Percentiles rank a stretch among this genome's conserved stretches.
These are phyloP conservation scores for Erebia ligea DNA, from an alignment of 2,888 invertebrate species.

Conservation along the genomic window DNA sequence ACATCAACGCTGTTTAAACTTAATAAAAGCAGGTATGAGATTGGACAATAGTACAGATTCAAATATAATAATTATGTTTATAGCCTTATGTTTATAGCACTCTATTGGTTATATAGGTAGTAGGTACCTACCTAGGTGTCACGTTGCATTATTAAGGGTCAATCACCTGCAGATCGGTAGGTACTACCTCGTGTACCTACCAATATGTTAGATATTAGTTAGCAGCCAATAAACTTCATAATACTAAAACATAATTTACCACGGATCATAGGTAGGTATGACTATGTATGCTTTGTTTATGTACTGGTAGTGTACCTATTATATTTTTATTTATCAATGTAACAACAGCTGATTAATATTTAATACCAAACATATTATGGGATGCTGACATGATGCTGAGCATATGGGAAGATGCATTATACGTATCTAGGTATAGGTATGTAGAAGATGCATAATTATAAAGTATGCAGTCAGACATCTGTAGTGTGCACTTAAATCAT, in stretches of 20 bases:
- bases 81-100: too few relatives aligned
- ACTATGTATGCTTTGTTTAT: background rate
- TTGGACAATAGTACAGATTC: too few relatives aligned
- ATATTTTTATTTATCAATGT: background rate
- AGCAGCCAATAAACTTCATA: background rate
- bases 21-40: too few relatives aligned
- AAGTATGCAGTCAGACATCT: background rate
- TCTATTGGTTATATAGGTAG: background rate
- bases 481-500: slow-evolving; percentile 13
- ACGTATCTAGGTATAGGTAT: background rate
- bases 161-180: slow-evolving; percentile 2
- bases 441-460: background rate
- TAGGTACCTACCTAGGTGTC: background rate
- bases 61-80: too few relatives aligned
- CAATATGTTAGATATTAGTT: background rate
- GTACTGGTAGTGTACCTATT: background rate
- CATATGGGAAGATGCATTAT: background rate
- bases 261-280: slow-evolving; percentile 1
- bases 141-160: slow-evolving; percentile 13
- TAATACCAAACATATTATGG: background rate
- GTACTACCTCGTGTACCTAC: too few relatives aligned
- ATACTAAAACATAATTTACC: slow-evolving; percentile 1
- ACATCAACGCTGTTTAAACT: background rate
- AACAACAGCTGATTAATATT: background rate
- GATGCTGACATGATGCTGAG: background rate